phyloP scores from a whole-genome alignment of 2,888 invertebrate species.

The Dorcus hopei region DNA sequence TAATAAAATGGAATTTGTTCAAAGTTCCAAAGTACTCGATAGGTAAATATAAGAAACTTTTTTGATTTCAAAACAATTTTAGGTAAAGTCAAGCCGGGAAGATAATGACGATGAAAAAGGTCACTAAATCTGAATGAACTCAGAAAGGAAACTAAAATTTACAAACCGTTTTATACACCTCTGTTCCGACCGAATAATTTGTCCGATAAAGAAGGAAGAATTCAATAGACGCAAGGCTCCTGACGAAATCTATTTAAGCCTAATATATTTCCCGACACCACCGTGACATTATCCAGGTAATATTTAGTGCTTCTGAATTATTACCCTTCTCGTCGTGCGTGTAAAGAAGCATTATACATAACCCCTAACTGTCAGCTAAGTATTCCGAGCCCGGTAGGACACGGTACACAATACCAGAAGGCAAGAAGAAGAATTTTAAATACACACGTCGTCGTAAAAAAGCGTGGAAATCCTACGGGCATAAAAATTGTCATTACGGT shows the following conservation, averaged over 20 bases:
- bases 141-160: no score
- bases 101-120: no score
- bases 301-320: conserved; percentile 29
- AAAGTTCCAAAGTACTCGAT: no score
- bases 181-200: no score
- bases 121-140: no score
- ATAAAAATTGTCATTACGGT: conserved; percentile 45
- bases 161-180: no score
- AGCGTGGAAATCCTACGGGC: conserved; percentile 33
- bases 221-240: no score
- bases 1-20: no score
- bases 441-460: conserved; percentile 19
- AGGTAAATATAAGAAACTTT: no score
- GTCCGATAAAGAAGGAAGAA: no score
- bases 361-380: conserved; percentile 33
- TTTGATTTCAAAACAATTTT: no score
- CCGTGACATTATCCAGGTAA: conserved; percentile 35
- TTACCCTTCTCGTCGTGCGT: conserved; percentile 28
- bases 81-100: no score
- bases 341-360: conserved; percentile 36
- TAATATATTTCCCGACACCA: conserved; percentile 35
- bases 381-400: conserved; percentile 27
- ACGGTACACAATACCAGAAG: background rate
- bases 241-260: conserved; percentile 33
- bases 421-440: conserved; percentile 7